Evolutionary conservation across 2,888 invertebrate species (phyloP).

Genomic region (Spilarctia lutea): DNA sequence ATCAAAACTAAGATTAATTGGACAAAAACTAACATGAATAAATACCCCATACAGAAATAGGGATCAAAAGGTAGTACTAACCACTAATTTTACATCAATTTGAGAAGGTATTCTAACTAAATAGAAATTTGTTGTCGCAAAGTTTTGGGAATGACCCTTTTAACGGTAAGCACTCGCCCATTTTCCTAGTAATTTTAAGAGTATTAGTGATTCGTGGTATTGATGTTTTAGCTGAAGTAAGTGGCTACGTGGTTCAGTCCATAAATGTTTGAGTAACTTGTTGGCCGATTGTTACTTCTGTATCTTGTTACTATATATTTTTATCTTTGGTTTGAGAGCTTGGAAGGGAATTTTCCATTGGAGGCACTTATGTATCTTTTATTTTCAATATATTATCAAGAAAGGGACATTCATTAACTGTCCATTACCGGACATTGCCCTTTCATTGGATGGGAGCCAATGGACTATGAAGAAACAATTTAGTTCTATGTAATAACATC

Average conservation of each 20-base stretch:
- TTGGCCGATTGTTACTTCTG: neutral
- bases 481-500: too few relatives aligned
- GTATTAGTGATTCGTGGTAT: neutral
- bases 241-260: neutral
- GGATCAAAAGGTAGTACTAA: neutral
- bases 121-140: neutral
- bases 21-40: neutral
- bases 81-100: neutral
- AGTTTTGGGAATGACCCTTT: neutral
- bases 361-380: too few relatives aligned
- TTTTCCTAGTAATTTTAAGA: neutral
- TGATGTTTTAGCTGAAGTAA: neutral
- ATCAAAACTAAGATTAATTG: neutral
- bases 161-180: neutral
- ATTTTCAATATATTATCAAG: too few relatives aligned
- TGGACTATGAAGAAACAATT: too few relatives aligned
- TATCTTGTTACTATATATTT: too few relatives aligned
- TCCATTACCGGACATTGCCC: too few relatives aligned
- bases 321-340: neutral
- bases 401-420: too few relatives aligned
- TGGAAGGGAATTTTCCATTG: neutral
- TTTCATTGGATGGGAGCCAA: too few relatives aligned
- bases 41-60: neutral
- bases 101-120: neutral
- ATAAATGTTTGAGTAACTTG: neutral